phyloP scores from a whole-genome alignment of 2,113 vertebrate species.

The Puntigrus tetrazona region DNA sequence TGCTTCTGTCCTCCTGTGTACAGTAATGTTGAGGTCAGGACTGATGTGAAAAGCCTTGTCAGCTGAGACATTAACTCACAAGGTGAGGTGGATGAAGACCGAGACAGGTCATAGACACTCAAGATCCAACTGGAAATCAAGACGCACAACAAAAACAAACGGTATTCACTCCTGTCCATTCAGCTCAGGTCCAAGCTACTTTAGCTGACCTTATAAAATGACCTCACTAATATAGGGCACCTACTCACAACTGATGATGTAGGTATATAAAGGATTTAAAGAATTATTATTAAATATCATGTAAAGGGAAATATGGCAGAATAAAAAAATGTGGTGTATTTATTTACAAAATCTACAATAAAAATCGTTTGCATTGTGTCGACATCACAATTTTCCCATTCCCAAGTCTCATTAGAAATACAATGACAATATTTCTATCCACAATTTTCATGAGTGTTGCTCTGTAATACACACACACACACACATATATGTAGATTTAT shows the following conservation, averaged over 20 bases:
- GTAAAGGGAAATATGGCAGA: not conserved
- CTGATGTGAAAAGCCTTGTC: conserved; percentile 45
- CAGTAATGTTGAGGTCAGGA: conserved; percentile 33
- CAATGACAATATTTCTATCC: not conserved
- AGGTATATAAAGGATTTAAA: not conserved
- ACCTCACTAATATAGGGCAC: not conserved
- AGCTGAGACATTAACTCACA: conserved; percentile 41
- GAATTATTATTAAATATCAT: not conserved
- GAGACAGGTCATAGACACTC: conserved; percentile 34
- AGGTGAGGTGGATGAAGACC: conserved; percentile 41
- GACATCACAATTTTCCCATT: not conserved
- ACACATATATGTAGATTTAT: too few relatives aligned
- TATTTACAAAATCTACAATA: not conserved
- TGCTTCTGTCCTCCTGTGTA: conserved; percentile 21
- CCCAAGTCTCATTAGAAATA: not conserved
- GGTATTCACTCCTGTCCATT: conserved; percentile 18
- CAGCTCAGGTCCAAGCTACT: conserved; percentile 11
- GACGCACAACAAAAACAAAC: conserved; percentile 38
- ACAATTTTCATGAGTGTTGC: not conserved
- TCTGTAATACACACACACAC: not conserved
- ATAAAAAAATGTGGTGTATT: too few relatives aligned
- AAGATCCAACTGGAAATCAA: conserved; percentile 41
- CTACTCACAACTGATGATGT: not conserved
- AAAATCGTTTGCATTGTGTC: not conserved
- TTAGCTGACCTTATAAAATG: conserved; percentile 33